These are phyloP conservation scores for Dascyllus trimaculatus DNA, from an alignment of 2,113 vertebrate genomes.

Conservation along the genomic window DNA sequence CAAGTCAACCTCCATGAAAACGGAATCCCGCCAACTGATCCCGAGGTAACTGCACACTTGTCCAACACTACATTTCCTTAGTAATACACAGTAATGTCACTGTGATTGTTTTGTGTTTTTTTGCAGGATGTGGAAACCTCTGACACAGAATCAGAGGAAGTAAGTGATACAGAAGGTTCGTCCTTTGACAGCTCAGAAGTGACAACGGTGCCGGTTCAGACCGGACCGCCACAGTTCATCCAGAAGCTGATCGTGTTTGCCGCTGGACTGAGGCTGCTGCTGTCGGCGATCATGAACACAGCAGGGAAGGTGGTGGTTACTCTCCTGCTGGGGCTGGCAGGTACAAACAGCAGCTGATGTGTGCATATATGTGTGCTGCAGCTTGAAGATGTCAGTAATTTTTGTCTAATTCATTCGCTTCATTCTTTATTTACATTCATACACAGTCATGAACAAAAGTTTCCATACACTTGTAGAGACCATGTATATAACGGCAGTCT, in stretches of 20 bases:
- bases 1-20: constrained; percentile 71
- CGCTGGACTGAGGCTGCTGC: constrained; percentile 75
- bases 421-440: no score
- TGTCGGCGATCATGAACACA: constrained; percentile 81
- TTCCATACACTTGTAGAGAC: no score
- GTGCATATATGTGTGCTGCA: background rate
- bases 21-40: constrained; percentile 49
- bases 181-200: constrained; percentile 77
- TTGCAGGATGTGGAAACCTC: constrained; percentile 74
- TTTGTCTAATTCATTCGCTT: background rate
- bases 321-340: constrained; percentile 86
- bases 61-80: background rate
- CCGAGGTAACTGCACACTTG: constrained; percentile 65
- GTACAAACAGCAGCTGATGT: constrained; percentile 68
- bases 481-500: no score
- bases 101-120: constrained; percentile 3
- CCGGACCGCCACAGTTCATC: constrained; percentile 76
- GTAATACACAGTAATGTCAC: background rate
- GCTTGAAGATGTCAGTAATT: background rate
- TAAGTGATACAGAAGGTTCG: constrained; percentile 70
- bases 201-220: constrained; percentile 42
- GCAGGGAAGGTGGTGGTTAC: constrained; percentile 86
- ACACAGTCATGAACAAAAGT: no score
- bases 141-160: constrained; percentile 81
- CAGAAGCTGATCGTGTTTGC: constrained; percentile 83